Base-by-base conservation (phyloP, 2,113 vertebrate species). In the Lamprologus lemairii region DNA sequence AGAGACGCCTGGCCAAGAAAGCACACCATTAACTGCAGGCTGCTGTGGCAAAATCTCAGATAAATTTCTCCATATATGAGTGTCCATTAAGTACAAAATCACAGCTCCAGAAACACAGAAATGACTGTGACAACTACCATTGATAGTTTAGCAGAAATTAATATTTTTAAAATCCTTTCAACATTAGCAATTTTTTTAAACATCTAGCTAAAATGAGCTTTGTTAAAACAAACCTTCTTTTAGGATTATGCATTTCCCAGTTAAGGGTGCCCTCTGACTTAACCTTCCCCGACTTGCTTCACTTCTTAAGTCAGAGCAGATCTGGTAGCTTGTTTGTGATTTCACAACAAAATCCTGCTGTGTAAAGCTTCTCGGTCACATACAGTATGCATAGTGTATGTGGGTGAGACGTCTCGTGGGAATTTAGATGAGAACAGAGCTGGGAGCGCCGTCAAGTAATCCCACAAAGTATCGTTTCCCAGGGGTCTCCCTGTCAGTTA, bases 401-500 rank as follows among this genome's bases (percentile, higher is more conserved):
- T 3, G 31, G 54, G 31, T 53, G 80, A 28, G 6, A 3, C 26
- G 4, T 63, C 88, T 78, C 55, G 1, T 87, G 87, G 84, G 91
- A 91, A 86, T 81, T 31, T 13, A 71, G 17, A 28, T 37, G 26
- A 55, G 53, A 86, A 71, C 5, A 8, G 40, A 75, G 57, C n/a
- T 80, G 90, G 89, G 81, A 89, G 92, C 37, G 57, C 17, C 6
- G 1, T 28, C 23, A n/a, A 89, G n/a, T 55, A 5, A 63, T 90
- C 88, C 86, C 90, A 85, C 81, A 7, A 82, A 86, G 63, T 84
- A 35, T 19, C 4, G 12, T 86, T 89, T 94, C 94, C 90, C 90
- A 90, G 91, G 82, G 87, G 90, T 87, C 89, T 78, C 78, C 33
- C 40, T 68, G 91, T 89, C 89, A 81, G 45, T 86, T 81, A n/a